Conservation (phyloP, 2,888 invertebrate genomes). For the Bhutanitis thaidina region DNA sequence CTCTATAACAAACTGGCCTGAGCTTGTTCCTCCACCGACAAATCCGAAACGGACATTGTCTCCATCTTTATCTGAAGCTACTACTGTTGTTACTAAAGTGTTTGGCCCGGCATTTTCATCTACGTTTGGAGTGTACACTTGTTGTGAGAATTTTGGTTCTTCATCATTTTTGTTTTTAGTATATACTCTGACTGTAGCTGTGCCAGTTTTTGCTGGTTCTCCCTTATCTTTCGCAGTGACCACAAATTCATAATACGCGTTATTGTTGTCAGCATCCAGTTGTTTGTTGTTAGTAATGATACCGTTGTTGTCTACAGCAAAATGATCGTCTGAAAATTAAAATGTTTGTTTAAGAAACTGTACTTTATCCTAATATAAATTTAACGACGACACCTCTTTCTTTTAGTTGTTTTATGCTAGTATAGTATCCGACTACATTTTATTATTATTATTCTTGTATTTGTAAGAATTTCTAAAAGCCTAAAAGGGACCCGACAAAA, state of each 20-base stretch:
- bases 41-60: constrained; percentile 96
- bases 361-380: not conserved
- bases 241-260: constrained; percentile 96
- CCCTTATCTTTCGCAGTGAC: constrained; percentile 98
- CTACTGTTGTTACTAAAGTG: constrained; percentile 96
- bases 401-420: too few species aligned
- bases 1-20: constrained; percentile 96
- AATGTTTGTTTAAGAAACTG: not conserved
- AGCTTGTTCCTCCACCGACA: constrained; percentile 93
- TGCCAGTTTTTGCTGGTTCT: constrained; percentile 94
- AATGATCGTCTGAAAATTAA: constrained; percentile 90
- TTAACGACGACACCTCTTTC: too few species aligned
- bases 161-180: constrained; percentile 99
- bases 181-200: constrained; percentile 95
- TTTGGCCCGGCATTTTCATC: constrained; percentile 97
- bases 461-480: too few species aligned
- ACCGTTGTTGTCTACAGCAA: constrained; percentile 95
- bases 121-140: constrained; percentile 97
- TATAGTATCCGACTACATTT: too few species aligned
- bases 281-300: constrained; percentile 96
- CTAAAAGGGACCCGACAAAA: too few species aligned
- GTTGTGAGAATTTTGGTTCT: constrained; percentile 97
- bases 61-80: constrained; percentile 98
- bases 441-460: too few species aligned
- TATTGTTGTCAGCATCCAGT: constrained; percentile 97